Evolutionary conservation across 1,140 invertebrate species (phyloP).

Genomic region (Tachypleus tridentatus): DNA sequence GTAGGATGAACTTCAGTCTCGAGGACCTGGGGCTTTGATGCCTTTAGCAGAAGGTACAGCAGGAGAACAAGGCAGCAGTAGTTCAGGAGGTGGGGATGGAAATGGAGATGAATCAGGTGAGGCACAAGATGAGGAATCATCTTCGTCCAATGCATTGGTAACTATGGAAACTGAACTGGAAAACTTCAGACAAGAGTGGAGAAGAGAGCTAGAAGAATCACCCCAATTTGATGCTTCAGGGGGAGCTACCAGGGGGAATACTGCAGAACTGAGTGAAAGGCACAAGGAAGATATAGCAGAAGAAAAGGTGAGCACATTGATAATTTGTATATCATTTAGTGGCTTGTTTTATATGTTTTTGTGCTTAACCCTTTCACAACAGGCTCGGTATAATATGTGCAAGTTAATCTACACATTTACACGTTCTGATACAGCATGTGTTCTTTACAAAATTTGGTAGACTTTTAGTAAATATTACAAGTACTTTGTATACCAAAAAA

Average conservation of each 20-base stretch:
- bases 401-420: too few relatives aligned
- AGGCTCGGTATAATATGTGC: too few relatives aligned
- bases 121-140: constrained; percentile 15
- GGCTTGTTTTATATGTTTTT: not conserved
- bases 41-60: not conserved
- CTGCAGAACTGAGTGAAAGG: not conserved
- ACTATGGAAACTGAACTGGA: constrained; percentile 25
- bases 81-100: constrained; percentile 1
- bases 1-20: too few relatives aligned
- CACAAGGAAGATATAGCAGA: constrained; percentile 7
- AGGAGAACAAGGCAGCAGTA: not conserved
- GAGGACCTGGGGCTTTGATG: too few relatives aligned
- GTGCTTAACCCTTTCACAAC: not conserved
- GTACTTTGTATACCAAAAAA: too few relatives aligned
- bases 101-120: constrained; percentile 14
- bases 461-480: too few relatives aligned
- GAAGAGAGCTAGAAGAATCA: constrained; percentile 25
- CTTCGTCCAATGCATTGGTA: constrained; percentile 5
- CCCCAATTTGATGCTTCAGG: constrained; percentile 2
- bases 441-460: too few relatives aligned
- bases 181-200: constrained; percentile 29
- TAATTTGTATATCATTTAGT: not conserved
- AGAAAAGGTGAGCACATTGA: constrained; percentile 3
- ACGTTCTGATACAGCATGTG: too few relatives aligned
- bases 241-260: constrained; percentile 2